Conservation (phyloP, 2,797 vertebrate genomes). For the Rhabdomys pumilio region DNA sequence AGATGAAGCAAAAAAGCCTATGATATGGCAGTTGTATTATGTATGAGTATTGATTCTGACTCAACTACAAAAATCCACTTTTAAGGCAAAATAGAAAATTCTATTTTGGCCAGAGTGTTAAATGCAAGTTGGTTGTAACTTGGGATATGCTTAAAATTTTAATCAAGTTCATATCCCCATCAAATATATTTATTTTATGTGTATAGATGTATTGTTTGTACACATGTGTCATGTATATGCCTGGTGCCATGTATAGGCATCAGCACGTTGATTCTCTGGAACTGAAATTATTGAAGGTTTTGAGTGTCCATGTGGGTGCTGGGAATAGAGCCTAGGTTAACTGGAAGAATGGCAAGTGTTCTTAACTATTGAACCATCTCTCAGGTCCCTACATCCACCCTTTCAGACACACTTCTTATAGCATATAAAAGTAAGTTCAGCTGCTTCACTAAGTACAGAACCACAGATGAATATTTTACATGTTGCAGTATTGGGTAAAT, state of each 20-base stretch:
- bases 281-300: not conserved
- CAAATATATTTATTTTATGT: not conserved
- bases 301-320: not conserved
- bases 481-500: not conserved
- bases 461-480: not conserved
- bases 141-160: not conserved
- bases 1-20: not conserved
- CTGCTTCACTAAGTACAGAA: not conserved
- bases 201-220: not conserved
- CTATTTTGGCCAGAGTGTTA: not conserved
- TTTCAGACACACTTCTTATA: not conserved
- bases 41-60: not conserved
- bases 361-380: not conserved
- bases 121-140: not conserved
- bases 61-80: conserved; percentile 18
- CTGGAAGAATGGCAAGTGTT: not conserved
- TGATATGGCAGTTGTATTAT: not conserved
- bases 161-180: not conserved
- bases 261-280: no score
- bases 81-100: conserved; percentile 15
- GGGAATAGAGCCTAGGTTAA: not conserved
- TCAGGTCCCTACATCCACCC: not conserved
- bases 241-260: no score
- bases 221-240: not conserved
- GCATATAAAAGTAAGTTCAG: not conserved